A percentile compares a stretch with the other conserved stretches of the same genome.
Conservation (phyloP, 2,888 invertebrate genomes). For the Apeira syringaria region DNA sequence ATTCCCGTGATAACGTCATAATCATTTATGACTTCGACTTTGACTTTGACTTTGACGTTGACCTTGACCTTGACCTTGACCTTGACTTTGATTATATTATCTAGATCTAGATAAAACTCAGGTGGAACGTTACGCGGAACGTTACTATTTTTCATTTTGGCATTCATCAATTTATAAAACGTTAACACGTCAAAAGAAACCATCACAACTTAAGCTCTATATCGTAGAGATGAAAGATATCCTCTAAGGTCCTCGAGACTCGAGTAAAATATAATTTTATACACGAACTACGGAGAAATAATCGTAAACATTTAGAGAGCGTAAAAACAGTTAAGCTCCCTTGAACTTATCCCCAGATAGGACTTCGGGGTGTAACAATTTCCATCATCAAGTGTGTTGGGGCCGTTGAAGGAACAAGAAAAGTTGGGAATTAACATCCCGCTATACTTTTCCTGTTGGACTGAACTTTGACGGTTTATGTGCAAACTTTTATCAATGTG, state of each 20-base stretch:
- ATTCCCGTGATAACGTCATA: too few species aligned
- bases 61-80: too few species aligned
- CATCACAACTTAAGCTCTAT: constrained; percentile 8
- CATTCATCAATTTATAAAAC: too few species aligned
- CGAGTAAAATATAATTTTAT: constrained; percentile 32
- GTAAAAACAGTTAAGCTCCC: constrained; percentile 26
- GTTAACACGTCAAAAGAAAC: constrained; percentile 21
- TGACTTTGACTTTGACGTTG: too few species aligned
- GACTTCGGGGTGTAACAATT: constrained; percentile 15
- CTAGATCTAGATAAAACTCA: too few species aligned
- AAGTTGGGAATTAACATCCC: constrained; percentile 12
- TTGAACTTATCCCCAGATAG: constrained; percentile 23
- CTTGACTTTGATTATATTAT: too few species aligned
- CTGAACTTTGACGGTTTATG: constrained; percentile 12
- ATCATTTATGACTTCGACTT: too few species aligned
- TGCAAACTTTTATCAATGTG: constrained; percentile 20
- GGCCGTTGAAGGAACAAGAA: constrained; percentile 10
- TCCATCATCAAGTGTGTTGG: constrained; percentile 22
- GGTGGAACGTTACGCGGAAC: too few species aligned
- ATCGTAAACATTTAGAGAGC: constrained; percentile 33
- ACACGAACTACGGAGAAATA: constrained; percentile 23
- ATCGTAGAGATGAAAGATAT: constrained; percentile 24
- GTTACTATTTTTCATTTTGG: too few species aligned
- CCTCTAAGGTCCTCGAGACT: constrained; percentile 14
- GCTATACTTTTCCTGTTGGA: constrained; percentile 6